Evolutionary conservation across 2,797 vertebrate species (phyloP).

Genomic region (Darevskia mixta): DNA sequence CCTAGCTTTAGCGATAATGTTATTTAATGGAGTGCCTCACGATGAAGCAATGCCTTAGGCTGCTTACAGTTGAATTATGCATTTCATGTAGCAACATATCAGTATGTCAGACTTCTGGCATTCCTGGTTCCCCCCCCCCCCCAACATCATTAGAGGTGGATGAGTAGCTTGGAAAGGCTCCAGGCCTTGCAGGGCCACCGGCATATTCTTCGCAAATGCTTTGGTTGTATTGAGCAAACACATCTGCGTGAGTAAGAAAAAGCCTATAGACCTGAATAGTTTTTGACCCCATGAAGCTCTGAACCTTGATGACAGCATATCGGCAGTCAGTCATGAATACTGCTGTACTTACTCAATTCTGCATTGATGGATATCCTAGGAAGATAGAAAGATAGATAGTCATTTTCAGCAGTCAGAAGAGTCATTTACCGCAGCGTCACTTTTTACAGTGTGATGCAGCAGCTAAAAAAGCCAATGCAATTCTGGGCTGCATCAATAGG

Average conservation of each 20-base stretch:
- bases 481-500: too few species aligned
- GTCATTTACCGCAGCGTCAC: too few species aligned
- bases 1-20: background rate
- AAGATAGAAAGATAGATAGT: too few species aligned
- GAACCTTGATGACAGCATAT: rapidly evolving
- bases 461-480: too few species aligned
- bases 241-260: background rate
- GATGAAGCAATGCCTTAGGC: background rate
- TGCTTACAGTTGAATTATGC: background rate
- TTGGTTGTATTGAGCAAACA: constrained; percentile 3
- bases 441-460: too few species aligned
- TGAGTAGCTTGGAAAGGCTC: background rate
- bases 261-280: background rate
- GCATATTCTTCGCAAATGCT: background rate
- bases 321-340: background rate
- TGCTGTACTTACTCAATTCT: background rate
- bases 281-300: background rate
- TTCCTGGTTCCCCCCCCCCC: too few species aligned
- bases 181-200: background rate
- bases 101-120: rapidly evolving
- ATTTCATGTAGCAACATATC: background rate
- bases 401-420: too few species aligned
- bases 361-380: background rate
- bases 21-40: background rate
- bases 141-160: background rate